Conservation (phyloP, 2,113 vertebrate species). For the Vidua chalybeata region DNA sequence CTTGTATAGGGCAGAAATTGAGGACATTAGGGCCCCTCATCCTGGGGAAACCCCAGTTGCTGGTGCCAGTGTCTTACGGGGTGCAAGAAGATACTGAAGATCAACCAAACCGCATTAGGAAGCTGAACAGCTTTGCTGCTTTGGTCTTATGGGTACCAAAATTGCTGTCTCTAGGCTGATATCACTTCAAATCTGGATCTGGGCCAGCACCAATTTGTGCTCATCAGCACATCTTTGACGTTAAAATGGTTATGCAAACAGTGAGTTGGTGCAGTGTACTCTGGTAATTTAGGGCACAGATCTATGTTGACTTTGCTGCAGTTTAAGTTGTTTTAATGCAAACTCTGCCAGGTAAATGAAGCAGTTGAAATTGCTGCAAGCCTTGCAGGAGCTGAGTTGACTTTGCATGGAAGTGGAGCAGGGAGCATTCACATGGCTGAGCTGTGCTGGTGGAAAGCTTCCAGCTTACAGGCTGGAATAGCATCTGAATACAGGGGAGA, state of each 20-base stretch:
- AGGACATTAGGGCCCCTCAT: not conserved
- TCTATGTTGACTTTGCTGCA: not conserved
- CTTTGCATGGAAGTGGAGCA: not conserved
- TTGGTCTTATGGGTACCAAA: not conserved
- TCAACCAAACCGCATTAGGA: fast-evolving
- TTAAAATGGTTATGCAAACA: not conserved
- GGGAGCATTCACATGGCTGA: not conserved
- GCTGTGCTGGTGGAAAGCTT: not conserved
- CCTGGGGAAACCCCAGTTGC: not conserved
- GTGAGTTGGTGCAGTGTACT: not conserved
- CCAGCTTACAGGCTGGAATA: not conserved
- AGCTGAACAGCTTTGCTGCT: not conserved
- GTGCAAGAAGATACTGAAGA: not conserved
- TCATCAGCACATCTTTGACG: not conserved
- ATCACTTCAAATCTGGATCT: not conserved
- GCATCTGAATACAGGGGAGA: not conserved
- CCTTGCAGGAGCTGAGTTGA: not conserved
- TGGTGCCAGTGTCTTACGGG: not conserved
- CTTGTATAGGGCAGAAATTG: not conserved
- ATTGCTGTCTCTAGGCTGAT: not conserved
- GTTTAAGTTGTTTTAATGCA: not conserved
- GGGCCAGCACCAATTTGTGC: not conserved
- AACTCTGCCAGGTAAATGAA: not conserved
- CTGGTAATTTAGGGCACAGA: not conserved
- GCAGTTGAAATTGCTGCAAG: not conserved